A percentile compares a stretch with the other conserved stretches of the same genome.
phyloP scores from a whole-genome alignment of 1,140 invertebrate genomes.

The Bombus superbus region DNA sequence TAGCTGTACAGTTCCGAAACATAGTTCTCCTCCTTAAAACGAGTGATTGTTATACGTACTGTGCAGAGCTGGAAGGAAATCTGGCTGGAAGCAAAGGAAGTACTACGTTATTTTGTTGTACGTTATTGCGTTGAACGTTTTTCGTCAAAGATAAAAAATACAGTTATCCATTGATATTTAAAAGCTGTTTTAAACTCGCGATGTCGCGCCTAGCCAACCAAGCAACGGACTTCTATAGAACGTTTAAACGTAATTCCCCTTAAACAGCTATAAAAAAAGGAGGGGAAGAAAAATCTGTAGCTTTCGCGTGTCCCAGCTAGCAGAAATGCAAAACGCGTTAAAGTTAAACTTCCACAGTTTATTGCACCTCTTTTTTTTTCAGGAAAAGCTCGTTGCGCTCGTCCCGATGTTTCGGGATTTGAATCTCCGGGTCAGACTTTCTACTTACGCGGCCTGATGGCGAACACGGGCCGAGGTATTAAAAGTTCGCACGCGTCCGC shows the following conservation, averaged over 20 bases:
- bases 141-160: too few relatives aligned
- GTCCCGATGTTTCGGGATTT: constrained; percentile 18
- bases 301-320: background rate
- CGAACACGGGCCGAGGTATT: constrained; percentile 3
- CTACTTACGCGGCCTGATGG: constrained; percentile 9
- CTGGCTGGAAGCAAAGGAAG: too few relatives aligned
- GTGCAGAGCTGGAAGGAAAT: too few relatives aligned
- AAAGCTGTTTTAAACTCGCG: too few relatives aligned
- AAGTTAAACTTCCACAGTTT: constrained; percentile 16
- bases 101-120: too few relatives aligned
- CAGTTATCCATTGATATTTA: too few relatives aligned
- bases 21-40: too few relatives aligned
- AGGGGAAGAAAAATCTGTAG: background rate
- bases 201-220: too few relatives aligned
- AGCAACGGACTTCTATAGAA: too few relatives aligned
- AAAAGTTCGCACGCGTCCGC: constrained; percentile 27
- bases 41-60: too few relatives aligned
- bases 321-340: background rate
- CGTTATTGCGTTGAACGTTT: too few relatives aligned
- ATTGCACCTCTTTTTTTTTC: background rate
- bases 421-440: constrained; percentile 26
- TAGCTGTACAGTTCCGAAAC: too few relatives aligned
- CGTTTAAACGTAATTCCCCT: background rate
- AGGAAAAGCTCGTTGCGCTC: background rate
- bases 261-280: background rate